phyloP scores from a whole-genome alignment of 2,797 vertebrate species.

The Pogonophryne albipinna region DNA sequence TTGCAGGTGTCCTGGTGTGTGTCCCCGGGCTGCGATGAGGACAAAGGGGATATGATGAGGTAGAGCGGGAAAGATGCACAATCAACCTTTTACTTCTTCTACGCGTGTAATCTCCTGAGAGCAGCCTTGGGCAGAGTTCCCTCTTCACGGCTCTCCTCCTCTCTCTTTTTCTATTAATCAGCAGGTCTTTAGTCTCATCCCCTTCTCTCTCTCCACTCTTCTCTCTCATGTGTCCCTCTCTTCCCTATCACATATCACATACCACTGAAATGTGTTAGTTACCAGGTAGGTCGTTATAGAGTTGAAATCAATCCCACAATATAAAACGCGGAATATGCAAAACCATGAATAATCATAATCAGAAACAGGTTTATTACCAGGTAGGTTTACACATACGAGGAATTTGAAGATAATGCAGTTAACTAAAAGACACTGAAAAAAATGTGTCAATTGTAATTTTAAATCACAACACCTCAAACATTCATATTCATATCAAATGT shows the following conservation, averaged over 20 bases:
- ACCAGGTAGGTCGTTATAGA: not conserved
- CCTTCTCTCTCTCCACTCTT: not conserved
- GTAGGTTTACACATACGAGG: no score
- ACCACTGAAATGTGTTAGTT: not conserved
- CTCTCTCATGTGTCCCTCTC: not conserved
- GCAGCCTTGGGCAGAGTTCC: conserved; percentile 44
- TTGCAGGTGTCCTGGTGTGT: conserved; percentile 25
- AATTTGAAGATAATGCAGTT: no score
- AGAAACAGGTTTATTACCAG: no score
- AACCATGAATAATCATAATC: not conserved
- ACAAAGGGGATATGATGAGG: conserved; percentile 52
- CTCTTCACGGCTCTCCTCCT: conserved; percentile 6
- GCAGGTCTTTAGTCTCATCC: conserved; percentile 30
- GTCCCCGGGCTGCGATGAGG: conserved; percentile 39
- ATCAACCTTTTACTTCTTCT: conserved; percentile 49
- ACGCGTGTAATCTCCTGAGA: conserved; percentile 49
- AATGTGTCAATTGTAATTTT: not conserved
- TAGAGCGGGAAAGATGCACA: conserved; percentile 39
- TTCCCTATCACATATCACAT: not conserved
- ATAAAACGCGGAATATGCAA: not conserved
- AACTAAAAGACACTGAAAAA: no score
- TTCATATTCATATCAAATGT: not conserved
- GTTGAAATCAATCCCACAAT: not conserved
- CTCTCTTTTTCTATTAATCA: conserved; percentile 54
- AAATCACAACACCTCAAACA: not conserved